phyloP scores from a whole-genome alignment of 2,113 vertebrate genomes.

The Condylura cristata region DNA sequence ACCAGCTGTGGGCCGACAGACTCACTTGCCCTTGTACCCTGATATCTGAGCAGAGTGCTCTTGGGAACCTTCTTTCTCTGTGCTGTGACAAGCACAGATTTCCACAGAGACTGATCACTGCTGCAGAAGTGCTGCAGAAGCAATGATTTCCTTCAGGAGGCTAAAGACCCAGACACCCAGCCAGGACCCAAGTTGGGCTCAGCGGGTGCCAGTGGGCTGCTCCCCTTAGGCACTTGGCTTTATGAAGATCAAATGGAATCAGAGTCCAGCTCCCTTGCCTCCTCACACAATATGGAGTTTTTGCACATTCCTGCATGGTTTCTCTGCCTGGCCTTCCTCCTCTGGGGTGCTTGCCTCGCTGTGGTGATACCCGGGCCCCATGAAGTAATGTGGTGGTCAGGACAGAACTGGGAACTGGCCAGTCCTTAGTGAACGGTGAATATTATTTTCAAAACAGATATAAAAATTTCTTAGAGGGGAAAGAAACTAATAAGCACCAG shows the following conservation, averaged over 20 bases:
- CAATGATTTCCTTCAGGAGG: not conserved
- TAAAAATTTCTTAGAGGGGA: too few relatives aligned
- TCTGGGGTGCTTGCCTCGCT: not conserved
- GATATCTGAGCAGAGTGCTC: not conserved
- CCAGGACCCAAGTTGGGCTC: not conserved
- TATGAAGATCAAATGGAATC: too few relatives aligned
- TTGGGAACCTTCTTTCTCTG: too few relatives aligned
- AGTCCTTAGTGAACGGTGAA: not conserved
- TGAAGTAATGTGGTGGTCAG: rapidly evolving
- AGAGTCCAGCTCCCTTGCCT: not conserved
- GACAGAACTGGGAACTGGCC: not conserved
- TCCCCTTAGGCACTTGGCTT: not conserved
- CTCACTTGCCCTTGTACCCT: not conserved
- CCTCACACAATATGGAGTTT: rapidly evolving
- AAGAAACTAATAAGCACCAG: not conserved
- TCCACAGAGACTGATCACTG: not conserved
- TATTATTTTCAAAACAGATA: not conserved
- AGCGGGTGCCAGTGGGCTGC: not conserved
- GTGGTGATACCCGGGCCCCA: rapidly evolving
- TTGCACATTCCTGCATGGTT: rapidly evolving
- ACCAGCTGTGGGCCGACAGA: rapidly evolving
- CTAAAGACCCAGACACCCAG: not conserved
- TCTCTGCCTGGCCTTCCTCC: not conserved
- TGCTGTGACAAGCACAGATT: rapidly evolving
- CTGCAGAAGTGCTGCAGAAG: not conserved